Percentiles rank a stretch among this genome's conserved stretches.
phyloP scores from a whole-genome alignment of 2,113 vertebrate species.

The Oncorhynchus keta region DNA sequence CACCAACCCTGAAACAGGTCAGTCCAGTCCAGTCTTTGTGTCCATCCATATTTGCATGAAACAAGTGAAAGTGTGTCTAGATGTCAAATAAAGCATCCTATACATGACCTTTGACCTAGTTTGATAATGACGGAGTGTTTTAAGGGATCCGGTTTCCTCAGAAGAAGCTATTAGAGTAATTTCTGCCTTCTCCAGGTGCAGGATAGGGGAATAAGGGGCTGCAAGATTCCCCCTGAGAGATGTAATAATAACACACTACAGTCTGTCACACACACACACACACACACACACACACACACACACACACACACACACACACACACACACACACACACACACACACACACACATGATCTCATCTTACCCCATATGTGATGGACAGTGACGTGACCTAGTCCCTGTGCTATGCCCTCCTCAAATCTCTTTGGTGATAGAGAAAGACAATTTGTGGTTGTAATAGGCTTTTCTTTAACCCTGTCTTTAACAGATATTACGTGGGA shows the following conservation, averaged over 20 bases:
- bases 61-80: not conserved
- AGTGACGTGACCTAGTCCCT: constrained; percentile 11
- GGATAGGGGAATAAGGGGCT: too few relatives aligned
- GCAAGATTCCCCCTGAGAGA: constrained; percentile 17
- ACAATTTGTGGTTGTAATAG: too few relatives aligned
- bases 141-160: constrained; percentile 18
- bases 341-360: not conserved
- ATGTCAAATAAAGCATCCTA: not conserved
- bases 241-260: not conserved
- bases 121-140: not conserved
- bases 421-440: too few relatives aligned
- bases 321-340: not conserved
- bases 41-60: not conserved
- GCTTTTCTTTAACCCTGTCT: constrained; percentile 15
- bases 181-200: constrained; percentile 1
- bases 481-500: constrained; percentile 84
- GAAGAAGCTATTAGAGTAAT: constrained; percentile 11
- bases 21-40: constrained; percentile 29
- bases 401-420: too few relatives aligned
- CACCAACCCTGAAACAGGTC: constrained; percentile 53
- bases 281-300: not conserved
- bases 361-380: not conserved
- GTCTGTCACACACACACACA: constrained; percentile 1
- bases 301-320: not conserved
- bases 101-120: not conserved